These are phyloP conservation scores for Ictalurus furcatus DNA, from an alignment of 2,113 vertebrate genomes.

Conservation along the genomic window DNA sequence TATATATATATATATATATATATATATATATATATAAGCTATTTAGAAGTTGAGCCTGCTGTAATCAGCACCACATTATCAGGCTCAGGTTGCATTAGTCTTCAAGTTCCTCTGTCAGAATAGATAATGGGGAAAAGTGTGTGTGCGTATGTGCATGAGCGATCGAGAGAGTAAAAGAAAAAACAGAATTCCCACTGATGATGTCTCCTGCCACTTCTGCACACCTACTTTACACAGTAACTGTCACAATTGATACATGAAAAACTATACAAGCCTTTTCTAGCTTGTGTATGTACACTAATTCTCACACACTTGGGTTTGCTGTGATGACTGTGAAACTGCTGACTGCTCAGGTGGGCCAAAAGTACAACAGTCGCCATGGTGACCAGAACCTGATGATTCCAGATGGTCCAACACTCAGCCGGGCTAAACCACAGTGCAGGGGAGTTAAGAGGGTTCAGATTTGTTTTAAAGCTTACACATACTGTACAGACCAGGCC, in stretches of 20 bases:
- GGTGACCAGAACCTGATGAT: slow-evolving; percentile 55
- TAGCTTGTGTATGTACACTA: background rate
- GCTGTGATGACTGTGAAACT: slow-evolving; percentile 40
- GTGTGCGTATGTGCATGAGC: background rate
- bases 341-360: slow-evolving; percentile 63
- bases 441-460: slow-evolving; percentile 17
- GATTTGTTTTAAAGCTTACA: slow-evolving; percentile 22
- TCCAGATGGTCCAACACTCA: slow-evolving; percentile 39
- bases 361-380: slow-evolving; percentile 53
- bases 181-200: slow-evolving; percentile 54
- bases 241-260: background rate
- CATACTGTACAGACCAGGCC: slow-evolving; percentile 13
- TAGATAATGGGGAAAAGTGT: background rate
- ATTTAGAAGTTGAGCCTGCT: background rate
- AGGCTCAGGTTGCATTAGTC: slow-evolving; percentile 8
- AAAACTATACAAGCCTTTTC: slow-evolving; percentile 10
- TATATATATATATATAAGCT: background rate
- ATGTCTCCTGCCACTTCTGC: slow-evolving; percentile 45
- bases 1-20: no score
- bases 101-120: background rate
- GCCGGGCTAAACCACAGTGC: slow-evolving; percentile 23
- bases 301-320: slow-evolving; percentile 35
- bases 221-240: slow-evolving; percentile 45
- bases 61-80: slow-evolving; percentile 6
- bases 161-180: slow-evolving; percentile 22